Base-by-base conservation (phyloP, 2,113 vertebrate genomes). In the Trichomycterus rosablanca region DNA sequence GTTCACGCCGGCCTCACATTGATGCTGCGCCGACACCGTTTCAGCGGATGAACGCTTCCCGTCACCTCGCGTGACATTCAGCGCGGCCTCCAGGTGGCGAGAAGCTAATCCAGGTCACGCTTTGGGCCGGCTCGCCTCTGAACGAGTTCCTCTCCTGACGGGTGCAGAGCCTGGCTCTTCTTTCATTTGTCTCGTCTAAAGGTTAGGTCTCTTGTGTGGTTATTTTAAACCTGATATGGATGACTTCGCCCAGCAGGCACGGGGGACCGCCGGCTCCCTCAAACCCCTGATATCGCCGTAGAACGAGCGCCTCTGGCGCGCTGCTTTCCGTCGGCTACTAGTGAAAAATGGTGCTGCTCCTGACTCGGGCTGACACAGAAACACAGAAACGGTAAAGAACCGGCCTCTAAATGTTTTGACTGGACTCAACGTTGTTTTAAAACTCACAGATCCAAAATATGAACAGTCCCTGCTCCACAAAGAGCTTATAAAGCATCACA, bases 171-270 rank as follows among this genome's bases (percentile, higher is more conserved):
- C 79, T 79, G 81, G 80, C 81, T 63, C 80, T 84, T 84, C 80
- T 83, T 85, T 86, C 81, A 85, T 87, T 85, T 85, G 83, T 87
- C 81, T 85, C 81, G 80, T 80, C 75, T 83, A 87, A 89, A 88
- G 85, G 86, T 87, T 85, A 87, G 83, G 82, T 87, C 86, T 87
- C 84, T 80, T 78, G 83, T 75, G 86, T 83, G 83, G 85, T 85
- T 87, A 87, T 89, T 89, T 89, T 86, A 87, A 86, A 89, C 81
- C 79, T 73, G 72, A 86, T 85, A 88, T 86, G 81, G 83, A 86
- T 86, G 83, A 81, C 76, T 85, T 84, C 80, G 81, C 83, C 82
- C 80, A 80, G 80, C 80, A 81, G 84, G 80, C 79, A 79, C 52
- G 5, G 76, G 80, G 80, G 83, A 87, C 81, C 74, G 76, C 75